Evolutionary conservation across 1,140 invertebrate genomes (phyloP).

Genomic region (Lordiphosa stackelbergi): DNA sequence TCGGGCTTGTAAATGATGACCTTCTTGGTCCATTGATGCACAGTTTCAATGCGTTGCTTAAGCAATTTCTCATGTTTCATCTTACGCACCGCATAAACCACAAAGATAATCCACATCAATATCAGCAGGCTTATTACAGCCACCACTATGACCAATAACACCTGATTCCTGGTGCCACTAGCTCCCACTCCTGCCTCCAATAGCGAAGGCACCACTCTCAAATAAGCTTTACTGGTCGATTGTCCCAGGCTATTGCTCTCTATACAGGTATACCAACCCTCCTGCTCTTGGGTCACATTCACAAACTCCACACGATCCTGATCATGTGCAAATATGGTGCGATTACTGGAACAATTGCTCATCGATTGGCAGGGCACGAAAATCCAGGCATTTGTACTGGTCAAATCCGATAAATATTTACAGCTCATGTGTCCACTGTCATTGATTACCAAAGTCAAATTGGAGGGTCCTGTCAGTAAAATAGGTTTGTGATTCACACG

Average conservation of each 20-base stretch:
- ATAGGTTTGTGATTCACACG: conserved; percentile 74
- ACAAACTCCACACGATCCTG: conserved; percentile 84
- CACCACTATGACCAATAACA: conserved; percentile 23
- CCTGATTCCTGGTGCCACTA: conserved; percentile 20
- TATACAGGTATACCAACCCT: conserved; percentile 95
- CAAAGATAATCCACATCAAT: conserved; percentile 50
- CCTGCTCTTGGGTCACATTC: conserved; percentile 91
- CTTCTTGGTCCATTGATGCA: conserved; percentile 92
- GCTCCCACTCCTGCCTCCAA: conserved; percentile 26
- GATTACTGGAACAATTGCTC: conserved; percentile 38
- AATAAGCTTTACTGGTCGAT: conserved; percentile 88
- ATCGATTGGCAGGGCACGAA: conserved; percentile 46
- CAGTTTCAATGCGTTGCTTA: conserved; percentile 87
- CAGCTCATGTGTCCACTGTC: conserved; percentile 61
- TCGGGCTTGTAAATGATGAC: conserved; percentile 90
- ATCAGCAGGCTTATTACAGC: conserved; percentile 32
- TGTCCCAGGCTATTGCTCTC: conserved; percentile 90
- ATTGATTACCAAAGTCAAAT: conserved; percentile 59
- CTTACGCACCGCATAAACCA: conserved; percentile 80
- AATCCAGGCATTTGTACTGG: conserved; percentile 60
- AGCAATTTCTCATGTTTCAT: conserved; percentile 80
- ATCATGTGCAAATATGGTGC: conserved; percentile 33
- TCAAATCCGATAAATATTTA: conserved; percentile 64
- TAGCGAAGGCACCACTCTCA: conserved; percentile 82
- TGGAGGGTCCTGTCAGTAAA: conserved; percentile 39